Percentiles rank a stretch among this genome's conserved stretches.
Evolutionary conservation across 2,888 invertebrate species (phyloP).

Genomic region (Lepidochrysops patricia): DNA sequence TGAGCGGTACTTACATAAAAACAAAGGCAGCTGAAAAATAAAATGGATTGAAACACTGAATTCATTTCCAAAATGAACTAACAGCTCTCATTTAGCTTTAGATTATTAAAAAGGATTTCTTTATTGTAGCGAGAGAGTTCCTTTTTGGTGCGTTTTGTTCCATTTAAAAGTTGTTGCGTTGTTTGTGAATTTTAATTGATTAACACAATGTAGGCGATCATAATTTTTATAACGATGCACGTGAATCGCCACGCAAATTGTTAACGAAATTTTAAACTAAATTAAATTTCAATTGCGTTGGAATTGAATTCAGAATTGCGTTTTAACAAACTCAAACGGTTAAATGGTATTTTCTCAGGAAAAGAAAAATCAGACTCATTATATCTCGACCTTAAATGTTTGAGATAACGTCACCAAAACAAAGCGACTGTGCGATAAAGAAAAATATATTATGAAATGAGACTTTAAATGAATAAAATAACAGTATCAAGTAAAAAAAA

Average conservation of each 20-base stretch:
- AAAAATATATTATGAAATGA: not conserved
- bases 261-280: not conserved
- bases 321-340: too few species aligned
- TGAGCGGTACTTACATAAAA: not conserved
- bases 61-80: conserved; percentile 14
- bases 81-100: conserved; percentile 13
- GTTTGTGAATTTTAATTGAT: not conserved
- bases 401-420: not conserved
- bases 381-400: too few species aligned
- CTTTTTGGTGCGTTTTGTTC: not conserved
- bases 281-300: too few species aligned
- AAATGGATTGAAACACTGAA: conserved; percentile 11
- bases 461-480: not conserved
- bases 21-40: conserved; percentile 5
- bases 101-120: conserved; percentile 15
- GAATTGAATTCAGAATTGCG: too few species aligned
- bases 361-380: too few species aligned
- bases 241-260: not conserved
- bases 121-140: conserved; percentile 2
- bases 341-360: too few species aligned
- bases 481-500: not conserved
- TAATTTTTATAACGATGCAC: not conserved
- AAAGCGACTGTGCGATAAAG: not conserved
- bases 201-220: not conserved
- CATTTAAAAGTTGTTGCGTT: not conserved